Conservation (phyloP, 2,113 vertebrate genomes). For the Hypocryptadius cinnamomeus region DNA sequence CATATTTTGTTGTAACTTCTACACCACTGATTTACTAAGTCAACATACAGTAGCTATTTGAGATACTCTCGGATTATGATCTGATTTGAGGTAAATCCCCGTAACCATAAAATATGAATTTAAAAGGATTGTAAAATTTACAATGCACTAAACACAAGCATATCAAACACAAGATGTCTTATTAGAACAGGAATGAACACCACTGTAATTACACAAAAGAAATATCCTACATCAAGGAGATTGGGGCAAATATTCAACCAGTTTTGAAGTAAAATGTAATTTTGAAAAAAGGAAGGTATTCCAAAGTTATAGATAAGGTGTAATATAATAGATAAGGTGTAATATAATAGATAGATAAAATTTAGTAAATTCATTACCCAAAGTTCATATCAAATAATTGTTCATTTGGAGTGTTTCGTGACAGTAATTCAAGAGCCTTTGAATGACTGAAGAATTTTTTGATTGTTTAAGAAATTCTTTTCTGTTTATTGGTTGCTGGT, state of each 20-base stretch:
- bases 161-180: not conserved
- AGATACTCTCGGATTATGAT: not conserved
- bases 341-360: not conserved
- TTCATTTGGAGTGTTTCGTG: not conserved
- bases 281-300: not conserved
- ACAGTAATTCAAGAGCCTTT: not conserved
- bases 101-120: not conserved
- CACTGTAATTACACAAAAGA: not conserved
- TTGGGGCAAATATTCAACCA: not conserved
- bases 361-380: not conserved
- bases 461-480: not conserved
- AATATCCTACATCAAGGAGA: not conserved
- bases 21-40: not conserved
- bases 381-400: not conserved
- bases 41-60: not conserved
- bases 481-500: not conserved
- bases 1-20: not conserved
- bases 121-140: not conserved
- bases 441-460: not conserved
- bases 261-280: not conserved
- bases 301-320: not conserved
- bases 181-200: not conserved
- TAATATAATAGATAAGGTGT: not conserved
- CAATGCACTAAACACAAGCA: not conserved
- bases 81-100: not conserved